Base-by-base conservation (phyloP, 2,888 invertebrate genomes). In the Rhamphomyia laevipes region DNA sequence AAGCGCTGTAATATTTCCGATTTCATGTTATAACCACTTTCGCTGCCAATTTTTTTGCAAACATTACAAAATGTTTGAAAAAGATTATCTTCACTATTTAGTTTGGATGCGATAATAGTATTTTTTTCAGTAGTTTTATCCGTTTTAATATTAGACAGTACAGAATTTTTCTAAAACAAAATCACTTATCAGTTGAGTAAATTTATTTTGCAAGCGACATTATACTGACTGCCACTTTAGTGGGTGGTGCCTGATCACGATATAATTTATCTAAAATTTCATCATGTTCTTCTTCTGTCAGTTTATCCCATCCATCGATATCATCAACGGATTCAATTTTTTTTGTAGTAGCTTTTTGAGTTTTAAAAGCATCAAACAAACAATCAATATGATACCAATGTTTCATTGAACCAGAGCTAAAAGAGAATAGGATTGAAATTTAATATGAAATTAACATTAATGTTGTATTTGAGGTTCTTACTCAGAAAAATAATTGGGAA, bases 321-420 rank as follows among this genome's bases (percentile, higher is more conserved):
- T 92, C 91, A 52, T 83, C 82, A 2, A 81, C 76, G 6, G 80
- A 77, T 56, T 89, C 86, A 51, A 93, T 85, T 50, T 85, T 78
- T 68, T 85, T 86, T 0, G 92, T 92, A 0, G 84, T 78, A 0
- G 85, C 82, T 47, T 90, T 72, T 58, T 92, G 91, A 62, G 82
- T 82, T 37, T 80, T 71, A 56, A 93, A 82, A 15, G 78, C 76
- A 62, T 89, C 84, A 74, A 90, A 85, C 6, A 92, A 70, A 60
- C 92, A 93, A 50, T 78, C 72, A 0, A 86, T 70, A 62, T 92
- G 92, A 64, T 83, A 78, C 86, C 89, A 92, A 56, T 79, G 78
- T 66, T 90, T 92, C 87, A 92, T 88, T 59, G 81, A 81, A 1
- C 78, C 80, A 17, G 47, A 43, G 5, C 56, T 9, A 42, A 42